These are phyloP conservation scores for Clepsis dumicolana DNA, from an alignment of 2,888 invertebrate species.

Conservation along the genomic window DNA sequence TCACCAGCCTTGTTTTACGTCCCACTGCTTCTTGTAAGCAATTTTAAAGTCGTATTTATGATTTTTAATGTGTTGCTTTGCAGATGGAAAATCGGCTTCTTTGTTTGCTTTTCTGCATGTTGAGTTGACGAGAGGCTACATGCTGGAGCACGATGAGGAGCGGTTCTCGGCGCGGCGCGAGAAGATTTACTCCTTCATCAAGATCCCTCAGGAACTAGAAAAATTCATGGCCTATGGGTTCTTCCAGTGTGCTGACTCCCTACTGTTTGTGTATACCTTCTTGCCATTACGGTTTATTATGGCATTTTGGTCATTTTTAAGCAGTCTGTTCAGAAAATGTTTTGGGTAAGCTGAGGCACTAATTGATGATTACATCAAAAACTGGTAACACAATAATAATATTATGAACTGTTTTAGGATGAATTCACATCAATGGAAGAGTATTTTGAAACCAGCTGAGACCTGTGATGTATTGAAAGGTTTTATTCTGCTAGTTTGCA, in stretches of 20 bases:
- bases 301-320: constrained; percentile 93
- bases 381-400: constrained; percentile 11
- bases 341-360: constrained; percentile 86
- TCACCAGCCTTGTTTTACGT: too few relatives aligned
- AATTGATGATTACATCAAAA: constrained; percentile 11
- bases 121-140: constrained; percentile 96
- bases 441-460: constrained; percentile 93
- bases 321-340: constrained; percentile 90
- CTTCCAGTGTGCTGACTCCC: constrained; percentile 98
- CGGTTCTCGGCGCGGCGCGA: constrained; percentile 97
- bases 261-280: constrained; percentile 98
- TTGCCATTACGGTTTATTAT: constrained; percentile 96
- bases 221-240: constrained; percentile 97
- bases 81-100: constrained; percentile 77
- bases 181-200: constrained; percentile 98
- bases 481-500: constrained; percentile 93
- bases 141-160: constrained; percentile 97
- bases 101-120: constrained; percentile 91
- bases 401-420: constrained; percentile 62
- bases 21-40: too few relatives aligned
- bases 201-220: constrained; percentile 96
- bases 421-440: constrained; percentile 73
- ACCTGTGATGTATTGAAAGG: constrained; percentile 98
- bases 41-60: background rate
- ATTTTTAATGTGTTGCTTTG: constrained; percentile 39